Percentiles rank a stretch among this genome's conserved stretches.
Conservation (phyloP, 2,797 vertebrate species). For the Microtus californicus region DNA sequence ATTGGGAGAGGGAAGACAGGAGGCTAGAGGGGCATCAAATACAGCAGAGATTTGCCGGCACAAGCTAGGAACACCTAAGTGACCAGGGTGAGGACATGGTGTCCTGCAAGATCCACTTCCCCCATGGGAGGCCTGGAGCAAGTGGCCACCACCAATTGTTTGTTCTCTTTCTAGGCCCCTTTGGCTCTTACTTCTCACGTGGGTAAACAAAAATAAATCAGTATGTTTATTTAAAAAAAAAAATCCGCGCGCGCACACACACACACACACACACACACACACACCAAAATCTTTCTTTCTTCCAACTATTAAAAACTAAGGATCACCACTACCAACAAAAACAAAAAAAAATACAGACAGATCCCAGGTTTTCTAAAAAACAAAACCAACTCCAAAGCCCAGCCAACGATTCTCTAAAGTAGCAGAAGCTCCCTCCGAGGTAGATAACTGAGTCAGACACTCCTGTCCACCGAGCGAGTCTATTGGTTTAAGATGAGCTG, state of each 20-base stretch:
- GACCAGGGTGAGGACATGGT: neutral
- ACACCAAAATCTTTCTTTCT: constrained; percentile 64
- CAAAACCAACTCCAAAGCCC: constrained; percentile 67
- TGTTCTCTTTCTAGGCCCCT: constrained; percentile 57
- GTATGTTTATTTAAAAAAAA: constrained; percentile 67
- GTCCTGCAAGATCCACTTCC: constrained; percentile 28
- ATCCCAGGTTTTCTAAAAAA: constrained; percentile 64
- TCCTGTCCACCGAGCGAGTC: constrained; percentile 83
- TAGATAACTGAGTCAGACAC: constrained; percentile 85
- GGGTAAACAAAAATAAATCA: constrained; percentile 75
- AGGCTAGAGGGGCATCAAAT: neutral
- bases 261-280: neutral
- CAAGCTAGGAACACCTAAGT: neutral
- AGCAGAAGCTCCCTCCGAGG: constrained; percentile 84
- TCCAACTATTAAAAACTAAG: constrained; percentile 78
- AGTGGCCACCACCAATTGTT: neutral
- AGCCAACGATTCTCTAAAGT: constrained; percentile 81
- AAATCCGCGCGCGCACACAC: neutral
- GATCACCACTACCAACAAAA: constrained; percentile 57
- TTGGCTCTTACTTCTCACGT: constrained; percentile 76
- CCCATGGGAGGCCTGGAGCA: constrained; percentile 22
- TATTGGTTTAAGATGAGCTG: constrained; percentile 88
- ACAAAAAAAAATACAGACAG: constrained; percentile 55
- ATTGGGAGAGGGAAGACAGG: neutral
- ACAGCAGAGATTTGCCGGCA: neutral